A percentile compares a stretch with the other conserved stretches of the same genome.
Evolutionary conservation across 2,113 vertebrate genomes (phyloP).

Genomic region (Ibidorhyncha struthersii): DNA sequence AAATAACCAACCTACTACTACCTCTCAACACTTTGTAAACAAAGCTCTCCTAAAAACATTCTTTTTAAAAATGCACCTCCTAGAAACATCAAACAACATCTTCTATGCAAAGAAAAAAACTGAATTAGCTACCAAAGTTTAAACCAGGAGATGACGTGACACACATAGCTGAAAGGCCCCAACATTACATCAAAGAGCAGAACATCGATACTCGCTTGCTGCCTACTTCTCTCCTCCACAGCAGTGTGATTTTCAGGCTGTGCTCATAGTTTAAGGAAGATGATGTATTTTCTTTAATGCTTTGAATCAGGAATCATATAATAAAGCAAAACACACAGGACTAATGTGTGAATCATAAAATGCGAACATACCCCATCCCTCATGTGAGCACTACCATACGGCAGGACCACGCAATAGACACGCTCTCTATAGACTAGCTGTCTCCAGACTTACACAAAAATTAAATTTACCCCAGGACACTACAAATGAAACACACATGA

Average conservation of each 20-base stretch:
- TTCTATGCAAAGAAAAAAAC: neutral
- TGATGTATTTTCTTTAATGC: neutral
- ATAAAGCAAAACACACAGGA: neutral
- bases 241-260: neutral
- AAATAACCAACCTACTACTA: neutral
- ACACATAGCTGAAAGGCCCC: neutral
- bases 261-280: neutral
- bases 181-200: neutral
- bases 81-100: neutral
- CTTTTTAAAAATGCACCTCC: neutral
- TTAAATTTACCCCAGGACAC: neutral
- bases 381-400: accelerated
- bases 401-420: neutral
- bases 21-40: neutral
- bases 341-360: neutral
- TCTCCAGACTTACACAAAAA: neutral
- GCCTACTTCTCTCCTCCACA: neutral
- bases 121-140: neutral
- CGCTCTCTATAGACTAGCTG: neutral
- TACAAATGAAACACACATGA: neutral
- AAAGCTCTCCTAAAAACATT: neutral
- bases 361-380: accelerated
- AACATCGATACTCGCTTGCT: neutral
- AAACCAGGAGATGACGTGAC: neutral
- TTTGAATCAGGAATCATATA: neutral